Conservation (phyloP, 2,888 invertebrate species). For the Branchipolynoe longqiensis region DNA sequence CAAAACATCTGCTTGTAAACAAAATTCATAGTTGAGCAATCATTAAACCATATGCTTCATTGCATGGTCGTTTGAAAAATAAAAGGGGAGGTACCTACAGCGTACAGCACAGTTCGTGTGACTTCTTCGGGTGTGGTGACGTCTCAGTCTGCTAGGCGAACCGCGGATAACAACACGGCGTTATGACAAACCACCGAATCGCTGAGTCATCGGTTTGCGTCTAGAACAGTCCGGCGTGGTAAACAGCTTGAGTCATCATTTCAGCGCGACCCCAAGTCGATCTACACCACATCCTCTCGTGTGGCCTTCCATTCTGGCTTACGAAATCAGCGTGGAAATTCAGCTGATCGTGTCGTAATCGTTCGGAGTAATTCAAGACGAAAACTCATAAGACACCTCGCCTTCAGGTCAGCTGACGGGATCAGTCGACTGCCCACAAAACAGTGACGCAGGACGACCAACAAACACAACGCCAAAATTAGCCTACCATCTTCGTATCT, state of each 20-base stretch:
- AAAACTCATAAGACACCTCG: no score
- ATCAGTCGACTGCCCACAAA: no score
- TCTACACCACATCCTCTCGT: neutral
- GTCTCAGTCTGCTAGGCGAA: neutral
- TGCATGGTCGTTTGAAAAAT: neutral
- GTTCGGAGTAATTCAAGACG: no score
- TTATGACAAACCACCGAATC: conserved; percentile 41
- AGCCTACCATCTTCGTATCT: no score
- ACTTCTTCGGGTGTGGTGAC: conserved; percentile 14
- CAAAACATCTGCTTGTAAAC: neutral
- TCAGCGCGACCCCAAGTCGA: neutral
- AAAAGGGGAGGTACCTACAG: neutral
- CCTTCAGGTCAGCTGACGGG: no score
- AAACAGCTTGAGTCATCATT: conserved; percentile 51
- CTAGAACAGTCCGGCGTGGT: conserved; percentile 28
- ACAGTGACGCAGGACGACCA: no score
- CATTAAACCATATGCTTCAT: neutral
- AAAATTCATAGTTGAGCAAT: neutral
- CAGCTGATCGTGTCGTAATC: no score
- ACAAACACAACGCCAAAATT: no score
- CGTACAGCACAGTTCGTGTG: neutral
- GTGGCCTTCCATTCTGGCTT: neutral
- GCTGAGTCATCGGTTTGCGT: conserved; percentile 55
- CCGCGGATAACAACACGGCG: neutral
- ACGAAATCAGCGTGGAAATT: no score